These are phyloP conservation scores for Diglossa cyanea DNA, from an alignment of 2,797 vertebrate genomes.

Conservation along the genomic window DNA sequence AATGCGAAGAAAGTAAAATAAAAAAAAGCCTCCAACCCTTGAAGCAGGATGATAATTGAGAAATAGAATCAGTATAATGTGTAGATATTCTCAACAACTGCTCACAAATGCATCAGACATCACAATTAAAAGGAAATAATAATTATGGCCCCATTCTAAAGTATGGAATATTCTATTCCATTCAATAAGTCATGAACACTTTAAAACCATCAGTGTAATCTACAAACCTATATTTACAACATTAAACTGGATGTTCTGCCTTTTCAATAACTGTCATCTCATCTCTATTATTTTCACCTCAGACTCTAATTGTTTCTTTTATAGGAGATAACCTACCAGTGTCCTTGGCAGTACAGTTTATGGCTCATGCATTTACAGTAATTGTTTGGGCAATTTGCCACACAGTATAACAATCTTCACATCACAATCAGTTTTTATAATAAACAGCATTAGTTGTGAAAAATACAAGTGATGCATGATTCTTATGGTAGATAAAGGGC, in stretches of 20 bases:
- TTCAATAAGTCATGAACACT: conserved; percentile 59
- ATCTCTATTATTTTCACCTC: conserved; percentile 69
- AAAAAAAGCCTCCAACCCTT: background rate
- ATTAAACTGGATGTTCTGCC: conserved; percentile 57
- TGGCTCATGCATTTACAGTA: conserved; percentile 63
- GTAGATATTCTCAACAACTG: conserved; percentile 54
- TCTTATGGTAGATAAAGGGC: conserved; percentile 53
- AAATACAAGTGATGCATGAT: conserved; percentile 36
- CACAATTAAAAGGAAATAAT: conserved; percentile 63
- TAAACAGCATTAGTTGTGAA: conserved; percentile 66
- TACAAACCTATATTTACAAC: conserved; percentile 65
- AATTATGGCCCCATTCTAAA: conserved; percentile 54
- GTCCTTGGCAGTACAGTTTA: conserved; percentile 70
- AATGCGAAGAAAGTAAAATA: conserved; percentile 51
- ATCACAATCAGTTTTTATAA: conserved; percentile 59
- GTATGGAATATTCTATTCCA: conserved; percentile 60
- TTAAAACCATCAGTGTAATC: conserved; percentile 64
- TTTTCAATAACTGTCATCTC: conserved; percentile 67
- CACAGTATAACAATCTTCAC: conserved; percentile 54
- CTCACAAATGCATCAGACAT: conserved; percentile 66
- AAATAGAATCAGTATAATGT: conserved; percentile 41
- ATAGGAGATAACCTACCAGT: conserved; percentile 64
- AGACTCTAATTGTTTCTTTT: conserved; percentile 74
- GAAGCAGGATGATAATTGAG: conserved; percentile 53
- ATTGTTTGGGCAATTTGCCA: conserved; percentile 71